Percentiles rank a stretch among this genome's conserved stretches.
These are phyloP conservation scores for Belgica antarctica DNA, from an alignment of 2,888 invertebrate genomes.

Conservation along the genomic window DNA sequence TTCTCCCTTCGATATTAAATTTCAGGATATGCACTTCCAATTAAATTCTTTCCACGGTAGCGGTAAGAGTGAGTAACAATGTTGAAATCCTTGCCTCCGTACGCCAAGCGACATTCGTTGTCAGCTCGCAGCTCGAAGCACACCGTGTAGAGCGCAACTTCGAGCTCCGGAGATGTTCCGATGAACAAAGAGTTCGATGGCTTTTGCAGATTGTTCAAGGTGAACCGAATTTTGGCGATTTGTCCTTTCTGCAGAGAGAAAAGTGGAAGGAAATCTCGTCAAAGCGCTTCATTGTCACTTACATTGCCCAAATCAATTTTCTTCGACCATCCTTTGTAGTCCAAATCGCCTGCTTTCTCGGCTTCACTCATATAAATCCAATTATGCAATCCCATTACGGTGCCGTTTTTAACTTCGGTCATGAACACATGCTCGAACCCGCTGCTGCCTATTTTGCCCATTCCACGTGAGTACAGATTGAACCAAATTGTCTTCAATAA, in stretches of 20 bases:
- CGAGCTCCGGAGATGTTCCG: constrained; percentile 87
- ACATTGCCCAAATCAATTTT: constrained; percentile 70
- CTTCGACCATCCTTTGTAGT: constrained; percentile 78
- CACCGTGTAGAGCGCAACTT: constrained; percentile 83
- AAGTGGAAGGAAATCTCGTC: background rate
- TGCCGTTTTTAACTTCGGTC: constrained; percentile 76
- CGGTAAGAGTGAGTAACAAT: constrained; percentile 72
- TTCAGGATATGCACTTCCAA: constrained; percentile 80
- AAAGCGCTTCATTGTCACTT: constrained; percentile 51
- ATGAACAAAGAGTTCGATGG: constrained; percentile 76
- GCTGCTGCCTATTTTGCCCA: constrained; percentile 77
- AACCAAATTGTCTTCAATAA: constrained; percentile 76
- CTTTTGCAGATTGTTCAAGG: constrained; percentile 68
- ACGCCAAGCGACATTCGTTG: constrained; percentile 68
- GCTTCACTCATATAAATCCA: constrained; percentile 83
- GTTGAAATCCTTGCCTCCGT: constrained; percentile 68
- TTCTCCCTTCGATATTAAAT: no score
- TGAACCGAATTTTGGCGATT: constrained; percentile 70
- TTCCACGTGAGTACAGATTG: constrained; percentile 75
- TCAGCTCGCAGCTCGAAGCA: constrained; percentile 79
- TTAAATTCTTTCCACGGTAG: constrained; percentile 72
- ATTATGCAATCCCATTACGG: constrained; percentile 82
- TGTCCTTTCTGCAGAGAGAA: constrained; percentile 66
- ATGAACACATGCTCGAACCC: constrained; percentile 93
- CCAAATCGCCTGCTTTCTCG: constrained; percentile 67